Evolutionary conservation across 2,113 vertebrate genomes (phyloP).

Genomic region (Myiagra hebetior): DNA sequence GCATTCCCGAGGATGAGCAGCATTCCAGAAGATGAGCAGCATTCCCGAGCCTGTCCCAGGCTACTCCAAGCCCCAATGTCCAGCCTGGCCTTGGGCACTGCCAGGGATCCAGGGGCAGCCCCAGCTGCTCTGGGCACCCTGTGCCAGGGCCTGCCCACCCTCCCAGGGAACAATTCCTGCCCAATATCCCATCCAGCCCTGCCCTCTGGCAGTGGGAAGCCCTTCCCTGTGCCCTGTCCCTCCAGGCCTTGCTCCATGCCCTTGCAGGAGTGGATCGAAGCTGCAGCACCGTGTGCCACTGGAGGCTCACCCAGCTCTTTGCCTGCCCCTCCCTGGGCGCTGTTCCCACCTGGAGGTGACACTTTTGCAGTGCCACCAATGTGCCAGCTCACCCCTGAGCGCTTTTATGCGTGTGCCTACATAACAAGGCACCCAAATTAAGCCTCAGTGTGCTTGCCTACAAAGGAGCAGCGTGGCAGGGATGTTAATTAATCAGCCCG

Average conservation of each 20-base stretch:
- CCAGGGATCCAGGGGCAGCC: background rate
- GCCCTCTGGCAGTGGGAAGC: background rate
- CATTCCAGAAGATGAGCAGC: too few relatives aligned
- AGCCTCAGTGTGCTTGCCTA: background rate
- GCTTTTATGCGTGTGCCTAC: background rate
- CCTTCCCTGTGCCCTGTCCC: background rate
- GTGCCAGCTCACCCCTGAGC: background rate
- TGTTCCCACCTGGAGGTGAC: background rate
- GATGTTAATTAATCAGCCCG: accelerated
- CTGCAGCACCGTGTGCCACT: background rate
- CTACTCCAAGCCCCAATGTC: background rate
- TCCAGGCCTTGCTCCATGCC: background rate
- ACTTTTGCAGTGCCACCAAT: background rate
- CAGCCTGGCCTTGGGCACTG: background rate
- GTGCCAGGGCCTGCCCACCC: background rate
- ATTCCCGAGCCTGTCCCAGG: background rate
- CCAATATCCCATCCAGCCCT: background rate
- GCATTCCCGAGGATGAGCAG: too few relatives aligned
- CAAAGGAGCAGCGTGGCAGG: background rate
- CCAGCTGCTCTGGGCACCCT: background rate
- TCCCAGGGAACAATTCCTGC: background rate
- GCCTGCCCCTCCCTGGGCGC: background rate
- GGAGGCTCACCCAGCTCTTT: background rate
- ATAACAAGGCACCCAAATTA: background rate
- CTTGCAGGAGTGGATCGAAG: background rate